Base-by-base conservation (phyloP, 2,888 invertebrate species). In the Megaustenia siamemsis region DNA sequence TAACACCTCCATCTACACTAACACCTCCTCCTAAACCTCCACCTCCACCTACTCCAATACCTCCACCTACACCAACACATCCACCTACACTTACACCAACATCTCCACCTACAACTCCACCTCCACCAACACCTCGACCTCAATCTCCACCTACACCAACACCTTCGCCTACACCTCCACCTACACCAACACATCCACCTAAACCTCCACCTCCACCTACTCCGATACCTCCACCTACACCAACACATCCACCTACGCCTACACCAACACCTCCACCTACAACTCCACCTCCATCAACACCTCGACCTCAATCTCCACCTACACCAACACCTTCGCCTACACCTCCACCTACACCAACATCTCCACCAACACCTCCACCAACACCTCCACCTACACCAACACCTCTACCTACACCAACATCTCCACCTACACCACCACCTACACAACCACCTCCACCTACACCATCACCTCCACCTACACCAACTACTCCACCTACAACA, bases 251-350 rank as follows among this genome's bases (percentile, higher is more conserved):
- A 60, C n/a, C 6, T 24, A 60, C n/a, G 24, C 60, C 12, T 28
- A 63, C 63, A 63, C 28, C 10, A n/a, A 28, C 63, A 63, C 28
- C 10, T 28, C n/a, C 63, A 60, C 60, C 15, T 60, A 60, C 60
- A 60, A 8, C 10, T 5, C 10, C n/a, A 18, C n/a, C 24, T 53
- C 53, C 21, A 12, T 53, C 53, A 15, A 12, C 21, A 12, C 21
- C 53, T 53, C 53, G 10, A 12, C 21, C 53, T 53, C 53, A 15
- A 12, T 53, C 53, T 43, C 76, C n/a, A 60, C 78, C 18, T 18
- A 78, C 78, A 60, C 60, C 35, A 15, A 53, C 60, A 56, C 78
- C 35, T 43, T 24, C 78, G 38, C 60, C 1, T 35, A 32, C 60
- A 56, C 32, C 15, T n/a, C 21, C 60, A 32, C 79, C n/a, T 28